Evolutionary conservation across 2,888 invertebrate genomes (phyloP), one percentile per base, ranked within the genome.

Genomic region (Blastobasis adustella): DNA sequence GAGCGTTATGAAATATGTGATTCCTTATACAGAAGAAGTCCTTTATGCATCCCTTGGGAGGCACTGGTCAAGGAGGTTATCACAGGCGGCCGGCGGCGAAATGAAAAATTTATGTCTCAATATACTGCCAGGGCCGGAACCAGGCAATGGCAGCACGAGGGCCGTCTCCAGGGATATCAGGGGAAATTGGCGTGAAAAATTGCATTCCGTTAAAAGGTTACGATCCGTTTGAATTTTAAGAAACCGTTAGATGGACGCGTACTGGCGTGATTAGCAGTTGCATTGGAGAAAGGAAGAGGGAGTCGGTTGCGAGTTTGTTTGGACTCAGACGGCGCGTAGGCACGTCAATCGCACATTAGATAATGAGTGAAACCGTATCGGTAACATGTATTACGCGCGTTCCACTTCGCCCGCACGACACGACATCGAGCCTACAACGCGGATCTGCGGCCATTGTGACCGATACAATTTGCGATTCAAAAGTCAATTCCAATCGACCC

Each of bases 81-180:
- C 87, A 86, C 78, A 77, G 79, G 77, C 76, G 79, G 76, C 86
- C 83, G 75, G 71, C 67, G 77, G 87, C 82, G 72, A 66, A 79
- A 88, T 88, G 87, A 88, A 88, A 88, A 85, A 88, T 88, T 86
- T 86, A 88, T 87, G 87, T 87, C 88, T 87, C 86, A 88, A 87
- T 87, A 86, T 82, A 78, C 67, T 64, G 67, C 23, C 23, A 42
- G 5, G 10, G 42, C 60, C 65, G 56, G 68, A 23, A 23, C 23
- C 23, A 23, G 23, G 23, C 23, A 23, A 23, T 23, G 23, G 23
- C 23, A 23, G 23, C 23, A 23, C 47, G 46, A 52, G 57, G 52
- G 54, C 54, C 56, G 63, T 75, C 82, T 77, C 79, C 23, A 36
- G 83, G 80, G 81, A 76, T 59, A 49, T 47, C 49, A 45, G 47